A percentile compares a stretch with the other conserved stretches of the same genome.
Evolutionary conservation across 2,888 invertebrate species (phyloP).

Genomic region (Marasmarcha lunaedactyla): DNA sequence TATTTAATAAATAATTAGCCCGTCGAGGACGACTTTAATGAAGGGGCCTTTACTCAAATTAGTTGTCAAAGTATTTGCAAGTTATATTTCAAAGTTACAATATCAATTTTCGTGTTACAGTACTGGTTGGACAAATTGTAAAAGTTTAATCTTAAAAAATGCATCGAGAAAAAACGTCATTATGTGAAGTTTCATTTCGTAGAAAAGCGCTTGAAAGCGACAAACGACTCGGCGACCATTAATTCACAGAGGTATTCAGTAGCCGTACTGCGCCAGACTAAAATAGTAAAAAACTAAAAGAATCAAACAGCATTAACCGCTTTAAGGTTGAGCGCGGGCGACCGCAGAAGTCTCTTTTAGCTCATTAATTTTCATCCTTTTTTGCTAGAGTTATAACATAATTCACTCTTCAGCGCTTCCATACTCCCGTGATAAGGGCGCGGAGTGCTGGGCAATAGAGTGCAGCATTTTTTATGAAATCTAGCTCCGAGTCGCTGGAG

Average conservation of each 20-base stretch:
- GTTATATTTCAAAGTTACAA: not conserved
- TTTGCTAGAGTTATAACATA: slow-evolving; percentile 30
- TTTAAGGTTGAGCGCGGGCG: slow-evolving; percentile 25
- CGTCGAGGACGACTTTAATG: not conserved
- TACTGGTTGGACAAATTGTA: too few relatives aligned
- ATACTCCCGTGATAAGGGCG: slow-evolving; percentile 60
- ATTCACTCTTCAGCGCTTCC: slow-evolving; percentile 64
- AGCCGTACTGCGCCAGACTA: not conserved
- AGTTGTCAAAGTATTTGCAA: not conserved
- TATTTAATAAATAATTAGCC: slow-evolving; percentile 6
- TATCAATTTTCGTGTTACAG: too few relatives aligned
- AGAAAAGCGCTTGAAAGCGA: not conserved
- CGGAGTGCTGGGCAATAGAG: slow-evolving; percentile 40
- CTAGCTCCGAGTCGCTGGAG: slow-evolving; percentile 52
- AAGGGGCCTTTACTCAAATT: slow-evolving; percentile 1
- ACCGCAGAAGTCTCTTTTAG: slow-evolving; percentile 46
- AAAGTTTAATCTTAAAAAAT: too few relatives aligned
- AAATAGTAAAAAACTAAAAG: slow-evolving; percentile 18
- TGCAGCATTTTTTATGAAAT: slow-evolving; percentile 53
- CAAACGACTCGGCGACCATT: slow-evolving; percentile 1
- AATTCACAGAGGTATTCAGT: not conserved
- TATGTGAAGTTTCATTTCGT: too few relatives aligned
- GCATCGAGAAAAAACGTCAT: too few relatives aligned
- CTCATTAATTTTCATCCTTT: slow-evolving; percentile 67
- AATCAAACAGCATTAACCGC: slow-evolving; percentile 44